phyloP scores from a whole-genome alignment of 2,113 vertebrate species.

The Saguinus midas region DNA sequence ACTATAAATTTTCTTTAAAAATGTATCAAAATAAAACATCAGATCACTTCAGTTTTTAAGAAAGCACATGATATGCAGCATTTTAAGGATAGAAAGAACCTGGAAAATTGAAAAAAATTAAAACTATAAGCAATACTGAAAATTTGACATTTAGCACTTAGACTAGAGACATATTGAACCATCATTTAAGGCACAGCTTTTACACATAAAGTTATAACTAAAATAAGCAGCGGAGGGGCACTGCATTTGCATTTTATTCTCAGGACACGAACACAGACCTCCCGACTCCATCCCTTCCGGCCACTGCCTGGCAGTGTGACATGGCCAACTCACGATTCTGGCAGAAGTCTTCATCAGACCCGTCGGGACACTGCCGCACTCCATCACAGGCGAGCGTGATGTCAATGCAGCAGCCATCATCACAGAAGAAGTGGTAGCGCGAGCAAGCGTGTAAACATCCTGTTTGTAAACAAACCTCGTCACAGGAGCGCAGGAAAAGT shows the following conservation, averaged over 20 bases:
- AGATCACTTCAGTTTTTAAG: background rate
- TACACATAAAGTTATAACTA: background rate
- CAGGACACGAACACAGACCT: background rate
- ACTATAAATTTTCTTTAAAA: background rate
- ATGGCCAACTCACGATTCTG: slow-evolving; percentile 86
- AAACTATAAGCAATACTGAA: background rate
- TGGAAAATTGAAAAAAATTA: background rate
- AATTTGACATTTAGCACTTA: background rate
- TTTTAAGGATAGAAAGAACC: slow-evolving; percentile 11
- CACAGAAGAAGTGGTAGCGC: slow-evolving; percentile 95
- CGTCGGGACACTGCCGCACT: slow-evolving; percentile 92
- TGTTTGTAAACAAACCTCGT: slow-evolving; percentile 75
- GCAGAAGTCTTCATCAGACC: slow-evolving; percentile 96
- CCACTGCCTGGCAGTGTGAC: rapidly evolving
- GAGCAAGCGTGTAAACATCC: slow-evolving; percentile 91
- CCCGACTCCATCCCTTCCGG: background rate
- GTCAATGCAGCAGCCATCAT: slow-evolving; percentile 96
- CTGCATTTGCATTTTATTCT: background rate
- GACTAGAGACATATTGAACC: background rate
- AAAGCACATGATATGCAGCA: background rate
- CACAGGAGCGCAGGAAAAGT: background rate
- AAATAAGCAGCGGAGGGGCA: background rate
- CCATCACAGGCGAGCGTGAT: slow-evolving; percentile 95
- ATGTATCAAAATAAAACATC: background rate
- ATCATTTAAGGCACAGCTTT: background rate